A percentile compares a stretch with the other conserved stretches of the same genome.
phyloP scores from a whole-genome alignment of 2,888 invertebrate genomes.

The Clivina fossor region DNA sequence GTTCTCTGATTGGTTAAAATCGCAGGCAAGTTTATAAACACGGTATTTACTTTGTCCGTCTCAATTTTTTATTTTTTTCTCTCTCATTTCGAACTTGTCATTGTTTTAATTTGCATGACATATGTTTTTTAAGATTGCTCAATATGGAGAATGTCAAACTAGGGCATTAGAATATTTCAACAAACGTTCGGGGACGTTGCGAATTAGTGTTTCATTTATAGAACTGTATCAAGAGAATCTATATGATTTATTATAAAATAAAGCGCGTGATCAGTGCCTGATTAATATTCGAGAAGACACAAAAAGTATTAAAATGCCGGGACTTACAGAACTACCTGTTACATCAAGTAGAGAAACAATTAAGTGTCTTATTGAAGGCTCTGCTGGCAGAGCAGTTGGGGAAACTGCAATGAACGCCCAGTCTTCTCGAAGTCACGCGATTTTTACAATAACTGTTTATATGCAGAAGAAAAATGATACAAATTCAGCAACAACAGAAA shows the following conservation, averaged over 20 bases:
- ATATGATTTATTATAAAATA: constrained; percentile 75
- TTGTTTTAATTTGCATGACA: too few relatives aligned
- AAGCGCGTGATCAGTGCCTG: constrained; percentile 67
- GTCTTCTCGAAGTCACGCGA: constrained; percentile 88
- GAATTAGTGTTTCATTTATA: constrained; percentile 80
- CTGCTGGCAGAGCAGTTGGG: constrained; percentile 76
- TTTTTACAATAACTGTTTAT: constrained; percentile 74
- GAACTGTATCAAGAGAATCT: constrained; percentile 89
- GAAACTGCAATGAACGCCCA: constrained; percentile 90
- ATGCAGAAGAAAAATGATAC: constrained; percentile 69
- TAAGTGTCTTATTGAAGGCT: constrained; percentile 69
- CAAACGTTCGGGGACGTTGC: too few relatives aligned
- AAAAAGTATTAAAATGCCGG: constrained; percentile 64
- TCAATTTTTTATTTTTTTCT: too few relatives aligned
- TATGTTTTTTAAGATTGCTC: too few relatives aligned
- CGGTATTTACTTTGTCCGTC: too few relatives aligned
- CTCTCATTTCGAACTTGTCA: too few relatives aligned
- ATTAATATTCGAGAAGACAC: constrained; percentile 82
- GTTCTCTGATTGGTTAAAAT: too few relatives aligned
- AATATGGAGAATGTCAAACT: too few relatives aligned
- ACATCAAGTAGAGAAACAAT: constrained; percentile 66
- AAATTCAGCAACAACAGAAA: constrained; percentile 72
- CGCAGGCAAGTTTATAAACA: too few relatives aligned
- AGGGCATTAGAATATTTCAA: too few relatives aligned
- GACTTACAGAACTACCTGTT: constrained; percentile 67